phyloP scores from a whole-genome alignment of 2,113 vertebrate genomes.

The Pandion haliaetus region DNA sequence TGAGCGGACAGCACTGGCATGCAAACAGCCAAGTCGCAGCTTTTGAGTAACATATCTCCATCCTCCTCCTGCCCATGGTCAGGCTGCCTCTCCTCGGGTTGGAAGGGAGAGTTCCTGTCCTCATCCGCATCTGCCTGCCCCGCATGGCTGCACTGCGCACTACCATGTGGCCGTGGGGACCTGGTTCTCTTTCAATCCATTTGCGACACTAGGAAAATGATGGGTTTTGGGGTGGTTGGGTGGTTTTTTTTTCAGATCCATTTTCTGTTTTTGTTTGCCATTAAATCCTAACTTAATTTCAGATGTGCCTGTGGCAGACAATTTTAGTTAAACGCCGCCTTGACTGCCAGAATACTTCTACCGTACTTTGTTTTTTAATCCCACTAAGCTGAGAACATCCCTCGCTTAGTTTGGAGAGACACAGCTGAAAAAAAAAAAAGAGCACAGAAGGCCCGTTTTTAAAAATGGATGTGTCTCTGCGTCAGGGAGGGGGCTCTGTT shows the following conservation, averaged over 20 bases:
- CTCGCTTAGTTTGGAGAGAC: neutral
- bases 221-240: neutral
- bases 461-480: neutral
- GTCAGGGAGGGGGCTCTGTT: neutral
- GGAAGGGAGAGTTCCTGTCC: neutral
- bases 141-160: fast-evolving
- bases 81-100: neutral
- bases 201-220: neutral
- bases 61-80: neutral
- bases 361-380: neutral
- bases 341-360: neutral
- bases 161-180: neutral
- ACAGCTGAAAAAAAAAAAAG: neutral
- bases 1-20: neutral
- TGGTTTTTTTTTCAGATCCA: neutral
- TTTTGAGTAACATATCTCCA: neutral
- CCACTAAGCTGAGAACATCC: neutral
- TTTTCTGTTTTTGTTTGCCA: neutral
- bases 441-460: neutral
- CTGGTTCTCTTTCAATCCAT: neutral
- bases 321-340: neutral
- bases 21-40: neutral
- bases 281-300: neutral
- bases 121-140: neutral
- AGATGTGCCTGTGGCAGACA: neutral